Evolutionary conservation across 1,140 invertebrate genomes (phyloP), one percentile per base, ranked within the genome.

Genomic region (Bombus soroeensis): DNA sequence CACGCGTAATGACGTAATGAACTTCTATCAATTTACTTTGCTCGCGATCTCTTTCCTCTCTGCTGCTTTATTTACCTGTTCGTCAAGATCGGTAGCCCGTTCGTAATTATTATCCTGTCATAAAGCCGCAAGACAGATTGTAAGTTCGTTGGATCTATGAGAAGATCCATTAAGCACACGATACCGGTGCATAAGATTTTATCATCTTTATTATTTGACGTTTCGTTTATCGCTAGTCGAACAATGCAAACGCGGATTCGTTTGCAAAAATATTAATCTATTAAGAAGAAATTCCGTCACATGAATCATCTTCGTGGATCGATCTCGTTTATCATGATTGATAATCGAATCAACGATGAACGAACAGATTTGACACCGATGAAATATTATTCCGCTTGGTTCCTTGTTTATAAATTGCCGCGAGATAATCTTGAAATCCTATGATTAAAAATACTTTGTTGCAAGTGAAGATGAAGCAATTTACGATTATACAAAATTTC

Each of bases 81-180:
- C 59, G 59, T 8, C 74, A 53, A 43, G 12, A 53, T 74, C 73
- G 74, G 81, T 83, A 83, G 74, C 81, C 28, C 37, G 62, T 25
- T 32, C 62, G 43, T 70, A 78, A 83, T 83, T 83, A 83, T 83
- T 83, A 83, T 77, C 81, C 81, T 77, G 81, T 78, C 81, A 57
- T 37, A 41, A 74, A 47, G 41, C n/a, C 18, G 28, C 34, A 83
- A 77, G 81, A 83, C 81, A 64, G 81, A 83, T 83, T 78, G 81
- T 74, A 32, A 78, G 62, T 41, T 70, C 34, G 43, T 32, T 28
- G 15, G 25, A 75, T 70, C 62, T 37, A 28, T 4, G 28, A 41
- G 62, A 75, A 32, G 43, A 83, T 74, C 43, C 59, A 41, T 83
- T 43, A 39, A 18, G 12, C 3, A 12, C 37, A 37, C 39, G 34